Evolutionary conservation across 2,888 invertebrate species (phyloP), one percentile per base, ranked within the genome.

Genomic region (Ichneumon xanthorius): DNA sequence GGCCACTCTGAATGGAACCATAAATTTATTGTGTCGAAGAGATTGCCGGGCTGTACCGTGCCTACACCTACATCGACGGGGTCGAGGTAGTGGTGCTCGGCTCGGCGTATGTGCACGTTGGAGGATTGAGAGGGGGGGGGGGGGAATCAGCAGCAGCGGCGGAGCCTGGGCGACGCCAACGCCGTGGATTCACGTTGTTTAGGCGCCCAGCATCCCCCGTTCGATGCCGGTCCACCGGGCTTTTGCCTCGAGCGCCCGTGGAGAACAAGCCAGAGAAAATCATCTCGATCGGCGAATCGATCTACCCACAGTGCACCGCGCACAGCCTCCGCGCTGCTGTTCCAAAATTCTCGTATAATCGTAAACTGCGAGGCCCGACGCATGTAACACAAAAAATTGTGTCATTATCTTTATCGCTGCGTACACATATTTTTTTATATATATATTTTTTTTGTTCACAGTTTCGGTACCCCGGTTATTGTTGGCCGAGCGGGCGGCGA

Each of bases 21-120:
- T 90, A 91, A 92, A 92, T 91, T 92, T 90, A 91, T 91, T 89
- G 89, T 89, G 88, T 88, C 89, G 89, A 84, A 86, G 86, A 88
- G 89, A 90, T 89, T 88, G 89, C 83, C 80, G 14, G 75, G 84
- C 82, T 73, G 72, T 65, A 45, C 58, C 22, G 19, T 61, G 45
- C 63, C 58, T 61, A 22, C 72, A 50, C 48, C 19, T 68, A 78
- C 67, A 55, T 50, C 11, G 5, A 26, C 61, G 61, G 4, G 11
- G 11, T n/a, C 40, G 40, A 22, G n/a, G 45, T 61, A 6, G 50
- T 67, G 22, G 53, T 67, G 50, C 26, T 48, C 26, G 2, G 45
- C 22, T 67, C 16, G 77, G 37, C 45, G 53, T 30, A 30, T 48
- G 26, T 76, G 30, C 30, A 58, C 30, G 40, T 48, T n/a, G 48